Evolutionary conservation across 2,888 invertebrate species (phyloP).

Genomic region (Nomada ferruginata): DNA sequence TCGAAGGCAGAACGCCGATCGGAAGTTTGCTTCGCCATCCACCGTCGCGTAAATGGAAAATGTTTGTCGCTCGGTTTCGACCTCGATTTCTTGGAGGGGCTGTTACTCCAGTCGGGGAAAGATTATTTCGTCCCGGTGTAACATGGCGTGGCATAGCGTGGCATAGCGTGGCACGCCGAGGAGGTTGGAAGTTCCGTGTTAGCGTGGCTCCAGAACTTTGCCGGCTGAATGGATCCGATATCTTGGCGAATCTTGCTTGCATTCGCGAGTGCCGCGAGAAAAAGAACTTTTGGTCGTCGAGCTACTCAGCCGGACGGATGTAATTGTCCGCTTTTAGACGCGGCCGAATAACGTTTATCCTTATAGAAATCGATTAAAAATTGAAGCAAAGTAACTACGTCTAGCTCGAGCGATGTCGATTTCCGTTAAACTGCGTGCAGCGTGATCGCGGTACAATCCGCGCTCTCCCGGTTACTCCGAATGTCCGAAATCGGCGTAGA

Average conservation of each 20-base stretch:
- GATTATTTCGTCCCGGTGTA: background rate
- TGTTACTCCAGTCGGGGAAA: background rate
- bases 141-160: no score
- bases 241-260: constrained; percentile 37
- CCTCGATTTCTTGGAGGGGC: background rate
- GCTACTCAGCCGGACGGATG: background rate
- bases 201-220: background rate
- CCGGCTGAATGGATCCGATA: constrained; percentile 34
- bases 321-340: constrained; percentile 16
- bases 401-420: background rate
- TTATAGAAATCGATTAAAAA: background rate
- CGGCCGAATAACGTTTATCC: background rate
- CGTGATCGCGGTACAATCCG: constrained; percentile 46
- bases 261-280: constrained; percentile 1
- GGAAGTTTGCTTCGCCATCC: background rate
- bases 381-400: background rate
- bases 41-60: constrained; percentile 23
- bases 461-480: constrained; percentile 38
- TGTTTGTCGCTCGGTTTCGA: constrained; percentile 19
- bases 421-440: background rate
- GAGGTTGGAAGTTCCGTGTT: constrained; percentile 4
- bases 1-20: constrained; percentile 8
- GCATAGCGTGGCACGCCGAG: no score
- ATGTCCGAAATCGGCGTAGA: constrained; percentile 47
- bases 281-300: constrained; percentile 7